Conservation (phyloP, 1,140 invertebrate species). For the Lasioglossum albipes region DNA sequence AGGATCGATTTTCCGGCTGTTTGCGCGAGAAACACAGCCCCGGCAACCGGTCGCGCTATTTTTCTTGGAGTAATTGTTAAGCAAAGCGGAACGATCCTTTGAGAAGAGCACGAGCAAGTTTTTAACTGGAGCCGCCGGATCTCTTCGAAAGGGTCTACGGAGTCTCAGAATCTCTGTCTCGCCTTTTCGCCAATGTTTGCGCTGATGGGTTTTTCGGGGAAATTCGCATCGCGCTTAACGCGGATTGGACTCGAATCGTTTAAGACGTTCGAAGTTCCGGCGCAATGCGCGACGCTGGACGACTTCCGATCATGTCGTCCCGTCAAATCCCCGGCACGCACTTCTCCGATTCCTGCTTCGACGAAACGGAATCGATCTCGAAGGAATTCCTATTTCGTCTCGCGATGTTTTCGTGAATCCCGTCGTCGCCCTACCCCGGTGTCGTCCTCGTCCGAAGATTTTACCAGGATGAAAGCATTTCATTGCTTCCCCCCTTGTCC, state of each 20-base stretch:
- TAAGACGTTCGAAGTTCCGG: neutral
- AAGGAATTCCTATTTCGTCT: slow-evolving; percentile 41
- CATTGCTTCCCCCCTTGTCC: slow-evolving; percentile 20
- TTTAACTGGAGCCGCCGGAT: slow-evolving; percentile 44
- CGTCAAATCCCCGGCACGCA: neutral
- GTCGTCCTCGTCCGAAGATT: slow-evolving; percentile 15
- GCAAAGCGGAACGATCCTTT: slow-evolving; percentile 57
- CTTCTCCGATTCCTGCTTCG: neutral
- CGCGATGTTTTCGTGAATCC: slow-evolving; percentile 30
- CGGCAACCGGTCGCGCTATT: slow-evolving; percentile 14
- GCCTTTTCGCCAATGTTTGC: slow-evolving; percentile 35
- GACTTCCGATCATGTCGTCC: neutral
- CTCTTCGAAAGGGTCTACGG: slow-evolving; percentile 54
- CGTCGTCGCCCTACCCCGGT: neutral
- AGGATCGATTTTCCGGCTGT: neutral
- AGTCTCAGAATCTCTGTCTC: slow-evolving; percentile 48
- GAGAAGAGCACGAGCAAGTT: slow-evolving; percentile 57
- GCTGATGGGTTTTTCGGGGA: slow-evolving; percentile 34
- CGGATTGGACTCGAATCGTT: neutral
- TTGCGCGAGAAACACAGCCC: slow-evolving; percentile 1
- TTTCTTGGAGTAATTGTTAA: slow-evolving; percentile 50
- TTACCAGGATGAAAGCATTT: slow-evolving; percentile 50
- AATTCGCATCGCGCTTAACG: slow-evolving; percentile 19
- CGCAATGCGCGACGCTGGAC: neutral
- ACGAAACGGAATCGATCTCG: slow-evolving; percentile 30